These are phyloP conservation scores for Anableps anableps DNA, from an alignment of 2,797 vertebrate species.

Conservation along the genomic window DNA sequence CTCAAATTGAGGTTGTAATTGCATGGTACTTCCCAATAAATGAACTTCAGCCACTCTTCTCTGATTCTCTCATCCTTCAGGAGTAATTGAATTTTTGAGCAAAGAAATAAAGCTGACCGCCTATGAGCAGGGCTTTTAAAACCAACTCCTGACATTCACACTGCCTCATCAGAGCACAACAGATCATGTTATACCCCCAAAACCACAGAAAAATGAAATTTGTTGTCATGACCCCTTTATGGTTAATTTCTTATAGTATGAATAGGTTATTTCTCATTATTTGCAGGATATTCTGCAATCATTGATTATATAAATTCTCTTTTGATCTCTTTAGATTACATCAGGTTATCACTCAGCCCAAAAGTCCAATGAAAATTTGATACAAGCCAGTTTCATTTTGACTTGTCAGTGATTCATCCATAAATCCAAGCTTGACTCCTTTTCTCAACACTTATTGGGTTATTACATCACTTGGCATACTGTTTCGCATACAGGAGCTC, in stretches of 20 bases:
- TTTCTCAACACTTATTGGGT: constrained; percentile 15
- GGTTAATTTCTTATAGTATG: neutral
- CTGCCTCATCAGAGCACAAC: too few species aligned
- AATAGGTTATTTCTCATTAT: constrained; percentile 6
- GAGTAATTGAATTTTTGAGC: too few species aligned
- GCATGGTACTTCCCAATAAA: too few species aligned
- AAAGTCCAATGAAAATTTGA: neutral
- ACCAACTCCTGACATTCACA: too few species aligned
- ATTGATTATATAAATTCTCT: constrained; percentile 15
- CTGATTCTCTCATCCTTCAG: too few species aligned
- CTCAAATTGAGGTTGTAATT: too few species aligned
- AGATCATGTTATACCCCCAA: too few species aligned
- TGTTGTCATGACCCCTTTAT: too few species aligned
- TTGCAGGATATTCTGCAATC: neutral
- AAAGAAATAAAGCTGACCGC: too few species aligned
- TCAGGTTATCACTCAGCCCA: neutral
- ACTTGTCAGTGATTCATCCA: neutral
- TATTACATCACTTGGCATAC: constrained; percentile 19
- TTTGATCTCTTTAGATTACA: constrained; percentile 28
- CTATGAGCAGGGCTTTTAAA: too few species aligned
- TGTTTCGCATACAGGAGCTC: constrained; percentile 13
- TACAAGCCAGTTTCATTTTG: neutral
- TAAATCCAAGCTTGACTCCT: constrained; percentile 2
- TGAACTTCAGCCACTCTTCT: too few species aligned
- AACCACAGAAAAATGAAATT: too few species aligned